A percentile compares a stretch with the other conserved stretches of the same genome.
Conservation (phyloP, 1,140 invertebrate genomes). For the Anastatus disparis region DNA sequence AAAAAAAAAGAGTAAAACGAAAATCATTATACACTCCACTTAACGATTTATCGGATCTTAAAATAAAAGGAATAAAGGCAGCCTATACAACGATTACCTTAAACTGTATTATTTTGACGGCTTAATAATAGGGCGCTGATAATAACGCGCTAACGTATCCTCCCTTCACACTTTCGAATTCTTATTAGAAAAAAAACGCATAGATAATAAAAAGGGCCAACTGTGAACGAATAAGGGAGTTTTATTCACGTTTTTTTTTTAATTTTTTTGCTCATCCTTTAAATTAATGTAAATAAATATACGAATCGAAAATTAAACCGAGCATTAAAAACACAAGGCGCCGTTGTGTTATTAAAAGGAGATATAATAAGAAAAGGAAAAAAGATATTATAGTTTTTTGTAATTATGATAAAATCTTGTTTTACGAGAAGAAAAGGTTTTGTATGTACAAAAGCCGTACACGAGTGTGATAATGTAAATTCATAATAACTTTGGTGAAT, state of each 20-base stretch:
- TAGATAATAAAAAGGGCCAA: too few relatives aligned
- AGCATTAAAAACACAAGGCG: neutral
- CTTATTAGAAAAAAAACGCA: conserved; percentile 24
- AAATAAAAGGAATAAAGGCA: too few relatives aligned
- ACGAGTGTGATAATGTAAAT: neutral
- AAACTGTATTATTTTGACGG: conserved; percentile 39
- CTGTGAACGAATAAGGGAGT: too few relatives aligned
- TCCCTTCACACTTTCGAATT: conserved; percentile 40
- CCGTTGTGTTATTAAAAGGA: conserved; percentile 11
- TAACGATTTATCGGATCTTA: conserved; percentile 35
- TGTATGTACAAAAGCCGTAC: too few relatives aligned
- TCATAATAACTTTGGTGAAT: neutral
- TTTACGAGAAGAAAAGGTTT: neutral
- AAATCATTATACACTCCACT: conserved; percentile 41
- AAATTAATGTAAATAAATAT: conserved; percentile 38
- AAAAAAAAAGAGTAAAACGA: too few relatives aligned
- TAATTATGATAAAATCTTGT: neutral
- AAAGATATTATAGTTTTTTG: too few relatives aligned
- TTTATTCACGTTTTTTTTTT: too few relatives aligned
- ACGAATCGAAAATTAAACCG: conserved; percentile 20
- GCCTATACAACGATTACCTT: conserved; percentile 39
- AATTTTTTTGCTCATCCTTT: neutral
- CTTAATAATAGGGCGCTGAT: conserved; percentile 29
- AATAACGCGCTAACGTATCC: conserved; percentile 24
- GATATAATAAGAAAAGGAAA: neutral